Conservation (phyloP, 2,113 vertebrate species). For the Chionis minor region DNA sequence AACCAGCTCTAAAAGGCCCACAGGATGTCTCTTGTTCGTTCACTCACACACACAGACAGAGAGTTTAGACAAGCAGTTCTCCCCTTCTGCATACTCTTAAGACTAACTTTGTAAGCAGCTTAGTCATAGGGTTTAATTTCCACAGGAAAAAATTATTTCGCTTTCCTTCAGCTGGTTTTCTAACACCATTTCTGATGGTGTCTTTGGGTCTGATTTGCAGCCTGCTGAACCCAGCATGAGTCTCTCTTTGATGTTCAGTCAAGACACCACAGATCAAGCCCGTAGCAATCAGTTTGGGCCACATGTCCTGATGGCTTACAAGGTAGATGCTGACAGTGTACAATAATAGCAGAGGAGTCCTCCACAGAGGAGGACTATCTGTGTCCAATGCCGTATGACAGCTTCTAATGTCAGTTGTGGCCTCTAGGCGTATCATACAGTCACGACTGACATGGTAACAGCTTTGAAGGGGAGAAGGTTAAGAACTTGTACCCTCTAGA, state of each 20-base stretch:
- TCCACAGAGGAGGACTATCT: background rate
- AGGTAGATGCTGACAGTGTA: background rate
- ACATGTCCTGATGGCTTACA: background rate
- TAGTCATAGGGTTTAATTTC: background rate
- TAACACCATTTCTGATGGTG: background rate
- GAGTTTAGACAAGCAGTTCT: background rate
- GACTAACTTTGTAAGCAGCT: background rate
- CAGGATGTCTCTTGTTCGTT: background rate
- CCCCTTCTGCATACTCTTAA: background rate
- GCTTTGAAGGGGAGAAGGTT: background rate
- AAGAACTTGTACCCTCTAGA: background rate
- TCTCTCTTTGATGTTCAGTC: background rate
- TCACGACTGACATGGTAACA: accelerated
- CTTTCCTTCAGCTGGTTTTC: background rate
- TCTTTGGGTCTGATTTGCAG: background rate
- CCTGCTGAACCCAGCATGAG: background rate
- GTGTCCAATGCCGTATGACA: background rate
- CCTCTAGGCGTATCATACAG: background rate
- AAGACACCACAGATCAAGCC: background rate
- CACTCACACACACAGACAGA: background rate
- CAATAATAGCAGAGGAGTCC: background rate
- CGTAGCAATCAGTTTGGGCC: background rate
- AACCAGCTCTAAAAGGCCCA: constrained; percentile 11
- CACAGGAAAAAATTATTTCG: background rate
- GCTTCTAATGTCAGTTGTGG: background rate